Percentiles rank a stretch among this genome's conserved stretches.
These are phyloP conservation scores for Leucophora obtusa DNA, from an alignment of 2,888 invertebrate genomes.

Conservation along the genomic window DNA sequence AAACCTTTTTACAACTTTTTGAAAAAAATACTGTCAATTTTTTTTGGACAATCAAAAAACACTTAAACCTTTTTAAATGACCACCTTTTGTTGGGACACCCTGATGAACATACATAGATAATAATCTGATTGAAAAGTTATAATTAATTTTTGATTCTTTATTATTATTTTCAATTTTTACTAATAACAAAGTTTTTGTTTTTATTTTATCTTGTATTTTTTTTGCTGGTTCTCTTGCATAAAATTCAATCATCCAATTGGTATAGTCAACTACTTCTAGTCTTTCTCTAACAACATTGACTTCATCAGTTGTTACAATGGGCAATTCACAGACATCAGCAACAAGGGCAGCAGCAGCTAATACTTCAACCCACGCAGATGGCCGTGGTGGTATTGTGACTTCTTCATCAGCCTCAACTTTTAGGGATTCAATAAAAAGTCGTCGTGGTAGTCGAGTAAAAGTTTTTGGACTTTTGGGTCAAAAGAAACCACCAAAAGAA, in stretches of 20 bases:
- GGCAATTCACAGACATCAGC: slow-evolving; percentile 69
- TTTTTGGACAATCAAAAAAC: too few relatives aligned
- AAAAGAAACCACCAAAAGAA: slow-evolving; percentile 72
- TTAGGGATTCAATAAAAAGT: slow-evolving; percentile 67
- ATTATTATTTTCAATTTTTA: slow-evolving; percentile 12
- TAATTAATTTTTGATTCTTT: slow-evolving; percentile 73
- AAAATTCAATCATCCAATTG: slow-evolving; percentile 44
- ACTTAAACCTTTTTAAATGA: too few relatives aligned
- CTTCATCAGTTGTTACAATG: slow-evolving; percentile 65
- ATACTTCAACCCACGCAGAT: not conserved
- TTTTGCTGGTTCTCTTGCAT: slow-evolving; percentile 30
- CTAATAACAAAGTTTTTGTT: slow-evolving; percentile 52
- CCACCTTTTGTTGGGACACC: not conserved
- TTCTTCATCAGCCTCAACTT: slow-evolving; percentile 43
- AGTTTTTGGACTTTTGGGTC: slow-evolving; percentile 74
- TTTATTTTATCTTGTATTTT: not conserved
- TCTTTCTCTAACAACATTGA: not conserved
- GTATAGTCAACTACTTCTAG: slow-evolving; percentile 40
- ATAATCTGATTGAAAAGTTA: slow-evolving; percentile 74
- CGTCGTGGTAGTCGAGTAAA: slow-evolving; percentile 73
- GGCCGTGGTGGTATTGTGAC: slow-evolving; percentile 34
- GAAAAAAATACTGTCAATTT: too few relatives aligned
- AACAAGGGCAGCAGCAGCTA: slow-evolving; percentile 28
- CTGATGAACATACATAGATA: slow-evolving; percentile 28
- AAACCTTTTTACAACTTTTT: too few relatives aligned